These are phyloP conservation scores for Nicator chloris DNA, from an alignment of 2,113 vertebrate genomes.

Conservation along the genomic window DNA sequence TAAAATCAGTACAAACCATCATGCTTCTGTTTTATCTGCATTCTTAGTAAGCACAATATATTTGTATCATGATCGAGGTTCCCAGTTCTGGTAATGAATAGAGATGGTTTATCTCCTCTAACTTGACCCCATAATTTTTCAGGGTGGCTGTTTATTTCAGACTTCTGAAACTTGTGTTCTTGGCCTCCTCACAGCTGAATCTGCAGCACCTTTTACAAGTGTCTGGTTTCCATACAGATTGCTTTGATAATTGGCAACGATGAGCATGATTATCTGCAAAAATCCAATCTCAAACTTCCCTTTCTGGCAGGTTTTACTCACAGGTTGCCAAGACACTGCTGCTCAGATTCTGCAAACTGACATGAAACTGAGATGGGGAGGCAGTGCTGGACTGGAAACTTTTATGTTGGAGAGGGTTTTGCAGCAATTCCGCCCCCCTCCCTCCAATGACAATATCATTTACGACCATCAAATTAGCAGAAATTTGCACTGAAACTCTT, in stretches of 20 bases:
- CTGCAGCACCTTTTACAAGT: not conserved
- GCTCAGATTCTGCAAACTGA: not conserved
- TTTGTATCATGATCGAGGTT: not conserved
- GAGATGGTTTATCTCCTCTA: not conserved
- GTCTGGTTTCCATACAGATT: not conserved
- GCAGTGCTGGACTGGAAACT: not conserved
- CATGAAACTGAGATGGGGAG: not conserved
- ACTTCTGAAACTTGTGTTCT: not conserved
- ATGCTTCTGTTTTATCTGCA: not conserved
- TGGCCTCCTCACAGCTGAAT: not conserved
- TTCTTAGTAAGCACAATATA: not conserved
- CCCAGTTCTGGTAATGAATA: not conserved
- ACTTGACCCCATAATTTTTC: not conserved
- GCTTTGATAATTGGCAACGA: not conserved
- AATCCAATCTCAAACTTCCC: not conserved
- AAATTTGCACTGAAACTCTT: not conserved
- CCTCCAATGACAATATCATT: not conserved
- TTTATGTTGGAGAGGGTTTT: not conserved
- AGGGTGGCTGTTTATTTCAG: not conserved
- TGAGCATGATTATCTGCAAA: not conserved
- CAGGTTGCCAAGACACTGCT: not conserved
- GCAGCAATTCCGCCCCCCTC: fast-evolving
- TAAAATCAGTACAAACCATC: not conserved
- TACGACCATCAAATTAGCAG: not conserved
- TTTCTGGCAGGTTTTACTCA: not conserved